Base-by-base conservation (phyloP, 2,888 invertebrate genomes). In the Argyresthia albistria region DNA sequence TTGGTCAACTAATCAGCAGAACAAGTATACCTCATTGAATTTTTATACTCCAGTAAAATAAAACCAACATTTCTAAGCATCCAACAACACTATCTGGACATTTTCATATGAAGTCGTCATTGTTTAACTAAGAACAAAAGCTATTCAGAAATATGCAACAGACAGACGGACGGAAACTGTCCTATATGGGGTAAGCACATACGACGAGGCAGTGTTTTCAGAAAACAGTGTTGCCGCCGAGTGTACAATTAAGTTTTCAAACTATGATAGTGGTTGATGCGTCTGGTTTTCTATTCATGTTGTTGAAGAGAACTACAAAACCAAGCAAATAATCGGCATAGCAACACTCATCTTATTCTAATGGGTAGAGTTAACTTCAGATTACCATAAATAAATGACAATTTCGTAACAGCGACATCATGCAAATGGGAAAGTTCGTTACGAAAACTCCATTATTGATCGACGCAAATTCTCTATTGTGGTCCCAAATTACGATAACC, bases 51-150 rank as follows among this genome's bases (percentile, higher is more conserved):
- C 2, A 25, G 6, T 25, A 2, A 25, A 25, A 25, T 25, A 25
- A 25, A 25, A 25, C 25, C 2, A 25, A 25, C 25, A 25, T 25
- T 25, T 25, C 25, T 25, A 25, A 25, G 25, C 25, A 25, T 2
- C 25, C 25, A 2, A 25, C 25, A 25, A 6, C 25, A 25, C 25
- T 25, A 25, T 25, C 25, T 25, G 25, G 25, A 25, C n/a, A 63
- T 67, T 59, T 56, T 58, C 60, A 61, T 69, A 70, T 68, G 70
- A 63, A 62, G 64, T 65, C 66, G 53, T 60, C 59, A 78, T 76
- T 81, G 80, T 81, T 70, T 61, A 70, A 70, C 66, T 75, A 82
- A 83, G 87, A 84, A 87, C 86, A 87, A 86, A 79, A 69, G 76
- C 69, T 69, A 74, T 83, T 84, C 82, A 86, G 80, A 73, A 76